Percentiles rank a stretch among this genome's conserved stretches.
Evolutionary conservation across 2,113 vertebrate genomes (phyloP).

Genomic region (Choloepus hoffmanni): DNA sequence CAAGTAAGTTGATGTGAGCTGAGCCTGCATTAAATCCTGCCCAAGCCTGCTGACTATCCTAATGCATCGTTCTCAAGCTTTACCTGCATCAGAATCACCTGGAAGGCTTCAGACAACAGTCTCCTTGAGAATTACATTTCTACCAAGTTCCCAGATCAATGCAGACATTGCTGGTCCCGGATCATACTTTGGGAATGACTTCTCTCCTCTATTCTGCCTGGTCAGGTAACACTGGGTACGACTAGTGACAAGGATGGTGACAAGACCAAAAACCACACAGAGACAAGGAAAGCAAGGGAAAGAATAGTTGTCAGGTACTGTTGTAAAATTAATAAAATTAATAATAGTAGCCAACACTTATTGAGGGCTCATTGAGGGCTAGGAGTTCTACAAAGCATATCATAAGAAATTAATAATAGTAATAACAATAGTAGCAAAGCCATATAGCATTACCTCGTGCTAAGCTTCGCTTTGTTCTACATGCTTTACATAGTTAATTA

Average conservation of each 20-base stretch:
- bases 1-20: conserved; percentile 52
- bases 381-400: neutral
- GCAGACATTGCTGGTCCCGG: neutral
- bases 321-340: neutral
- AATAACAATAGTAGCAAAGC: neutral
- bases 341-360: neutral
- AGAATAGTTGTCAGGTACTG: neutral
- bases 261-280: neutral
- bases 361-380: neutral
- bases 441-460: neutral
- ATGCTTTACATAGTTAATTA: neutral
- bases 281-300: neutral
- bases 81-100: neutral
- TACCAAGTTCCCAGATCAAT: neutral
- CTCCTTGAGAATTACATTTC: neutral
- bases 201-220: neutral
- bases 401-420: neutral
- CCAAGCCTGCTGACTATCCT: neutral
- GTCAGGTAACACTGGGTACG: neutral
- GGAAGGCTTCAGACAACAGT: neutral
- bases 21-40: conserved; percentile 26
- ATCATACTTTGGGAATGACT: neutral
- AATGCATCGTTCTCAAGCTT: neutral
- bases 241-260: neutral
- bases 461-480: neutral